Conservation (phyloP, 2,888 invertebrate genomes). For the Eurois occulta region DNA sequence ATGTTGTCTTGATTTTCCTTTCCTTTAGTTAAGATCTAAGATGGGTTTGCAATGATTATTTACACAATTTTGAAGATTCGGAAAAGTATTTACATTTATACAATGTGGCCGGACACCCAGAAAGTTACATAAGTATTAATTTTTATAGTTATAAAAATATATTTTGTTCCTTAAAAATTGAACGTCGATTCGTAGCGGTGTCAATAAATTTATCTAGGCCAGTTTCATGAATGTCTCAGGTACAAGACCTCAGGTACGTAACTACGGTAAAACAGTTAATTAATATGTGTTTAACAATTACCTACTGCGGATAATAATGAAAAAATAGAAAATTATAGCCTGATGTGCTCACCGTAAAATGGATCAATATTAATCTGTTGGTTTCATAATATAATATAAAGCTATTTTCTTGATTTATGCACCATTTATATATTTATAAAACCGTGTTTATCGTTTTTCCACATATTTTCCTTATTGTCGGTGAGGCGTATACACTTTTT, state of each 20-base stretch:
- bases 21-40: not conserved
- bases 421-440: slow-evolving; percentile 21
- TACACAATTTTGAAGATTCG: not conserved
- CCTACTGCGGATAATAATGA: no score
- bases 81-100: not conserved
- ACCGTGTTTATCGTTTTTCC: slow-evolving; percentile 12
- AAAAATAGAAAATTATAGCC: not conserved
- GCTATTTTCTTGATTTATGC: slow-evolving; percentile 9
- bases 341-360: slow-evolving; percentile 17
- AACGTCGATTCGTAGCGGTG: no score
- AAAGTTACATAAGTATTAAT: no score
- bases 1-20: slow-evolving; percentile 17
- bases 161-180: not conserved
- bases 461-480: not conserved
- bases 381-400: slow-evolving; percentile 8
- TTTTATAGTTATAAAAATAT: not conserved
- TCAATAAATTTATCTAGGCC: no score
- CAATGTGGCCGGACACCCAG: not conserved
- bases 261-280: not conserved
- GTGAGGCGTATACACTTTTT: not conserved
- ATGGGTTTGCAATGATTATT: not conserved
- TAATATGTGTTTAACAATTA: not conserved
- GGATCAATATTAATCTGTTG: slow-evolving; percentile 14
- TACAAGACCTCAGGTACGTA: no score
- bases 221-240: no score